Evolutionary conservation across 2,113 vertebrate species (phyloP).

Genomic region (Ceuthmochares aereus): DNA sequence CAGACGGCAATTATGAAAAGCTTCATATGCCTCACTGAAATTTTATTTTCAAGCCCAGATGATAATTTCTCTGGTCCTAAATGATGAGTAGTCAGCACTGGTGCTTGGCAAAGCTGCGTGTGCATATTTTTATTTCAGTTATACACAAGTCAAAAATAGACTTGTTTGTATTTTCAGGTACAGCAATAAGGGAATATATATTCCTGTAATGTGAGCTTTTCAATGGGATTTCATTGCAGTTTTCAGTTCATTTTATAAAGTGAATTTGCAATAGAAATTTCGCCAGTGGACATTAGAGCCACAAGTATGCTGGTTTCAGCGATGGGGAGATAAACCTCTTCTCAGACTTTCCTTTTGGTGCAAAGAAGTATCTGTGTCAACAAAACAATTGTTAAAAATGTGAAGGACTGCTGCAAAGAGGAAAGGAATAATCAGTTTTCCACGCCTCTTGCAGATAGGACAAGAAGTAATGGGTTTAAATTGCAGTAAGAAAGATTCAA

Average conservation of each 20-base stretch:
- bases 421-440: constrained; percentile 37
- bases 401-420: neutral
- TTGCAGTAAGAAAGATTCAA: constrained; percentile 14
- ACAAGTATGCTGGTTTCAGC: neutral
- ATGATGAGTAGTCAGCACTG: neutral
- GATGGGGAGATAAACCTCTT: constrained; percentile 16
- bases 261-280: neutral
- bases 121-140: constrained; percentile 40
- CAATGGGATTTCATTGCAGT: constrained; percentile 20
- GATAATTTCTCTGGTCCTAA: neutral
- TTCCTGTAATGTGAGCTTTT: constrained; percentile 12
- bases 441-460: neutral
- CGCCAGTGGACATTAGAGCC: neutral
- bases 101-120: neutral
- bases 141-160: neutral
- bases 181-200: constrained; percentile 36
- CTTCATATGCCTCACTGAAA: neutral
- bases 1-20: neutral
- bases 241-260: constrained; percentile 11
- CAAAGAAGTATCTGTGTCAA: constrained; percentile 2
- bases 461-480: constrained; percentile 42
- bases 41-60: constrained; percentile 3
- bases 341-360: constrained; percentile 10
- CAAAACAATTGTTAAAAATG: constrained; percentile 27
- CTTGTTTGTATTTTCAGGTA: constrained; percentile 36